Evolutionary conservation across 2,888 invertebrate species (phyloP), one percentile per base, ranked within the genome.

Genomic region (Acronicta psi): DNA sequence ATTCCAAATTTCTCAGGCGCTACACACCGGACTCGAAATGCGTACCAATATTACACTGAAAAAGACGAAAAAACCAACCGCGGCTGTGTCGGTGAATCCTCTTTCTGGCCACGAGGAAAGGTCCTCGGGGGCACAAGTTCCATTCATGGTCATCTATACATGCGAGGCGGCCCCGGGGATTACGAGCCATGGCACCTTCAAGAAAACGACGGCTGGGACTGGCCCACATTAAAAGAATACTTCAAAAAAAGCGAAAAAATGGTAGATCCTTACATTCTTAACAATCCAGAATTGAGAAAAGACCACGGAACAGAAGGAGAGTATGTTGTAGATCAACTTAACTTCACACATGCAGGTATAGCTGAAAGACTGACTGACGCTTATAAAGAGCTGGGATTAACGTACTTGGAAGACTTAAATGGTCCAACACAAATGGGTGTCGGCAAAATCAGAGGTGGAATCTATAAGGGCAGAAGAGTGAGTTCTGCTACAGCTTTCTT

Each of bases 401-500:
- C 86, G 20, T 92, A 88, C 67, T 77, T 94, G 45, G 84, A 91
- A 31, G 86, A 93, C 59, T 81, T 93, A 36, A 93, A 92, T 57
- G 92, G 93, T 0, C 83, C 84, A 0, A 87, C 88, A 6, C 95
- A 95, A 81, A 90, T 95, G 73, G 95, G 95, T 1, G 89, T 95
- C n/a, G 94, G 94, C 14, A 94, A 92, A 70, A 88, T 95, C 13
- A 90, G 94, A 76, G 95, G 95, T 2, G 89, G 92, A 0, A 89
- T 91, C 51, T 69, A 94, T 59, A 88, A 93, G 67, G 95, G 95
- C 0, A 91, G 86, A 60, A 84, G 95, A 71, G 95, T 95, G 11
- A 95, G 95, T 74, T 94, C 95, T 11, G 93, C 94, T 1, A 95
- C 94, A 47, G 94, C 95, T 3, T 95, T 92, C 59, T 69, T 93